A percentile compares a stretch with the other conserved stretches of the same genome.
Evolutionary conservation across 53 echinoderm and acorn worm genomes (phyloP).

Genomic region (Paelopatides confundens): DNA sequence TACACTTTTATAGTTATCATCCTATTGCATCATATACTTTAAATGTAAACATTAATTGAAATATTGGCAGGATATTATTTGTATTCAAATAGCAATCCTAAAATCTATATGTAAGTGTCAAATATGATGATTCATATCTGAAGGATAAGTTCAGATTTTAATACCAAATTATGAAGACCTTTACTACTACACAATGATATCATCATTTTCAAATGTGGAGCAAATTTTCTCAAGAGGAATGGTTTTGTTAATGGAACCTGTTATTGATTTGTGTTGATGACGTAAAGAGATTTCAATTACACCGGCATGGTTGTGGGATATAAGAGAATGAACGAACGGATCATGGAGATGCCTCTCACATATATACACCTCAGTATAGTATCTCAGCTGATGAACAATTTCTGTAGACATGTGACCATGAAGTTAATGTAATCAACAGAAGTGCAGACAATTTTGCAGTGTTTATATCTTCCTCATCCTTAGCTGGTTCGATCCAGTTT

Average conservation of each 20-base stretch:
- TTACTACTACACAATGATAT: conserved; percentile 13
- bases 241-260: conserved; percentile 41
- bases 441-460: neutral
- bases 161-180: neutral
- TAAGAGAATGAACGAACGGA: neutral
- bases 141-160: conserved; percentile 19
- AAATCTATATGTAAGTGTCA: neutral
- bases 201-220: conserved; percentile 28
- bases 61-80: neutral
- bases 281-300: conserved; percentile 45
- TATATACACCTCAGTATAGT: neutral
- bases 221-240: conserved; percentile 45
- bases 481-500: neutral
- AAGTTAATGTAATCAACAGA: neutral
- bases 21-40: too few species aligned
- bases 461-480: neutral
- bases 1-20: too few species aligned
- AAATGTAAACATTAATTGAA: neutral
- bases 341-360: neutral
- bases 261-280: conserved; percentile 35
- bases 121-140: conserved; percentile 15
- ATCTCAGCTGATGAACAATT: neutral
- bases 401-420: neutral
- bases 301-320: neutral
- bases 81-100: neutral